Percentiles rank a stretch among this genome's conserved stretches.
Conservation (phyloP, 2,113 vertebrate species). For the Cariama cristata region DNA sequence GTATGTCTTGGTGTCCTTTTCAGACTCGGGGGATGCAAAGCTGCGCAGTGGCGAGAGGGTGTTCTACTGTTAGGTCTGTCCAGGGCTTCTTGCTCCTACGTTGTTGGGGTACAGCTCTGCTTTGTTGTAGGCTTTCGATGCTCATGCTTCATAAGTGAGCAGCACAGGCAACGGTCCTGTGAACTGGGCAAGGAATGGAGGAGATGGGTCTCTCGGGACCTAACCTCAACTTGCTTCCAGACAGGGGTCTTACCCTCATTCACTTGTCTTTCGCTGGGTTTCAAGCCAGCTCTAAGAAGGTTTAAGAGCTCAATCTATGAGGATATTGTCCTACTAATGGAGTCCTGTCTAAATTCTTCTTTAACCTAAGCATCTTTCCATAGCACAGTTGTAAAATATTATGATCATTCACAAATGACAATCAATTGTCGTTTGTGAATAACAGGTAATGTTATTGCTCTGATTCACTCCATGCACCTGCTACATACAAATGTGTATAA, state of each 20-base stretch:
- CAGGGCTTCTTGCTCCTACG: not conserved
- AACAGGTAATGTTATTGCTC: not conserved
- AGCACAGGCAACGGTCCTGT: not conserved
- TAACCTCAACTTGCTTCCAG: not conserved
- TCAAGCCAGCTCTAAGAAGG: not conserved
- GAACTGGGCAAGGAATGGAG: not conserved
- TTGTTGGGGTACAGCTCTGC: not conserved
- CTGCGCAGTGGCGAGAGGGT: not conserved
- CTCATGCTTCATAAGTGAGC: not conserved
- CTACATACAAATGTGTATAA: not conserved
- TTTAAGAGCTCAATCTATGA: not conserved
- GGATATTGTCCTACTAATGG: not conserved
- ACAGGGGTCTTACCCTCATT: not conserved
- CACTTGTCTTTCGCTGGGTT: not conserved
- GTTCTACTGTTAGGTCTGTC: not conserved
- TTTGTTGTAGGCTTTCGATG: not conserved
- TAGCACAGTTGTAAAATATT: not conserved
- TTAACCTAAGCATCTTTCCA: not conserved
- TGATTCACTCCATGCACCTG: not conserved
- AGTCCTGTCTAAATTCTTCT: not conserved
- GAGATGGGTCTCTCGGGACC: not conserved
- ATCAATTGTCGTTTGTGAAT: not conserved
- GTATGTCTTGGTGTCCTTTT: not conserved
- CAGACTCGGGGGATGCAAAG: not conserved
- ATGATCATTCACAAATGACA: not conserved